phyloP scores from a whole-genome alignment of 1,140 invertebrate genomes.

The Macrocentrus cingulum region DNA sequence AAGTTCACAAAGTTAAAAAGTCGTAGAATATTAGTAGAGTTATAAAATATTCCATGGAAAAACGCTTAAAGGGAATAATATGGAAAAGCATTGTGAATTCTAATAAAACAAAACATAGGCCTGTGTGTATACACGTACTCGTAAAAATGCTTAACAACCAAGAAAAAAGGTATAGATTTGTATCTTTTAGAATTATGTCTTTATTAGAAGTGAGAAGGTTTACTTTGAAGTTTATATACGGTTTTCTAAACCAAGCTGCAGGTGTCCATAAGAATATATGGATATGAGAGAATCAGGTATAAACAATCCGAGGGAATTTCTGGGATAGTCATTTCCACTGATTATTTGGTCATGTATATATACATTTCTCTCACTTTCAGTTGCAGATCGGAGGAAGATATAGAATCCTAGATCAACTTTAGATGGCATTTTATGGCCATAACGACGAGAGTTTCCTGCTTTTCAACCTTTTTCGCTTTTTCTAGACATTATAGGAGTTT shows the following conservation, averaged over 20 bases:
- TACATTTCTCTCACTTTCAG: neutral
- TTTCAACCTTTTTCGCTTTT: neutral
- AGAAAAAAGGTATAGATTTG: conserved; percentile 34
- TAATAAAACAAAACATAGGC: conserved; percentile 4
- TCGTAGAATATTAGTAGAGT: neutral
- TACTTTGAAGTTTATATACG: conserved; percentile 38
- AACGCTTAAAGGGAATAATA: neutral
- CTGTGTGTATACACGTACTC: neutral
- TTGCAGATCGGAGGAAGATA: conserved; percentile 3
- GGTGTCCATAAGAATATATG: conserved; percentile 15
- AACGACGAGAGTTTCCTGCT: neutral
- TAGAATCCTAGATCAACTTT: too few relatives aligned
- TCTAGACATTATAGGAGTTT: neutral
- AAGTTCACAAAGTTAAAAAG: neutral
- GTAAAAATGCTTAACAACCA: conserved; percentile 3
- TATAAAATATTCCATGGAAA: too few relatives aligned
- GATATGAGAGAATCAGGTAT: neutral
- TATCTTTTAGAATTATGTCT: conserved; percentile 54
- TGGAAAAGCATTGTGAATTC: conserved; percentile 1
- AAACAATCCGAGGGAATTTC: too few relatives aligned
- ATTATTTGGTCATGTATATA: neutral
- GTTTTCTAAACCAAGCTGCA: conserved; percentile 16
- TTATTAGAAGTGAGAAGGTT: conserved; percentile 48
- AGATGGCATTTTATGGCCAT: neutral
- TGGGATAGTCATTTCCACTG: neutral